phyloP scores from a whole-genome alignment of 2,797 vertebrate genomes.

The Enteromius radiatus region DNA sequence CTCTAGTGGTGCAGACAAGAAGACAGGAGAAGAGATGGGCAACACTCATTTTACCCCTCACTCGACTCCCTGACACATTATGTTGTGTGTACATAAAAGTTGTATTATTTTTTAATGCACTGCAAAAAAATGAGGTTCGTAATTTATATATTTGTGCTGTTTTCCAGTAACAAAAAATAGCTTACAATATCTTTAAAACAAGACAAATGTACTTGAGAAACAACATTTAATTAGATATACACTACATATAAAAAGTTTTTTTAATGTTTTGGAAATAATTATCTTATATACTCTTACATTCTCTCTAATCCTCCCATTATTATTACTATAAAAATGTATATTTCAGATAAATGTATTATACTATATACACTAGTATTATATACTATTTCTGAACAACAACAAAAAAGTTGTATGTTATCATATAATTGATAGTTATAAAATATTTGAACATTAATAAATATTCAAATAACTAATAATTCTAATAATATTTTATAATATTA shows the following conservation, averaged over 20 bases:
- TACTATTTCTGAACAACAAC: background rate
- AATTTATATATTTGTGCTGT: background rate
- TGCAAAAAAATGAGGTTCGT: background rate
- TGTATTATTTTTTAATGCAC: background rate
- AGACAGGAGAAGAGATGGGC: constrained; percentile 35
- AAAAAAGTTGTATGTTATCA: background rate
- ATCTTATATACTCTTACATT: background rate
- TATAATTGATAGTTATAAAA: background rate
- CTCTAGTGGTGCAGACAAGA: constrained; percentile 28
- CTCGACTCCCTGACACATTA: background rate
- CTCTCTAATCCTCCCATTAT: background rate
- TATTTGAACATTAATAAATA: background rate
- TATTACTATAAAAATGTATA: background rate
- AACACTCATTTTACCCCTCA: constrained; percentile 37
- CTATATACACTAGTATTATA: no score
- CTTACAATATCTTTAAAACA: background rate
- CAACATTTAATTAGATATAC: background rate
- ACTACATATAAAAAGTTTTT: background rate
- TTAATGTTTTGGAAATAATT: background rate
- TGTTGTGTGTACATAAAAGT: background rate
- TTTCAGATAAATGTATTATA: background rate
- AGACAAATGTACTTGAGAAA: background rate
- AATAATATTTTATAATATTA: background rate
- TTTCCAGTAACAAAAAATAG: background rate
- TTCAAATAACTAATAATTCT: background rate